phyloP scores from a whole-genome alignment of 2,888 invertebrate genomes.

The Zonitis immaculata region DNA sequence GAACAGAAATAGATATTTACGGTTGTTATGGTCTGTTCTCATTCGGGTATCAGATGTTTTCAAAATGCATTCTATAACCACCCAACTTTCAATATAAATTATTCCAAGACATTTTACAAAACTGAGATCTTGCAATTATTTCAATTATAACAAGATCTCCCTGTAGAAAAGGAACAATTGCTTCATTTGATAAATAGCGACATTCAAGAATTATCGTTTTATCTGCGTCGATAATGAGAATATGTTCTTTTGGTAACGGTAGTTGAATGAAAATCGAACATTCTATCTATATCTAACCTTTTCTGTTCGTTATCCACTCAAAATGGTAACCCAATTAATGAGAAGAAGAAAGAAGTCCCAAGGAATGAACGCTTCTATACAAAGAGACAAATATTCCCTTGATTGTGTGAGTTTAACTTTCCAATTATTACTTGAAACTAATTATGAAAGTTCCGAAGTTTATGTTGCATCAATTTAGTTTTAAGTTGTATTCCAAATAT shows the following conservation, averaged over 20 bases:
- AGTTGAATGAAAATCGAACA: conserved; percentile 4
- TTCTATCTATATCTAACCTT: not conserved
- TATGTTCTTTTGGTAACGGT: too few species aligned
- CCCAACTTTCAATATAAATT: not conserved
- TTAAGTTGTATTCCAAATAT: not conserved
- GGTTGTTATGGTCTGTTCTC: conserved; percentile 31
- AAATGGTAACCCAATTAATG: conserved; percentile 5
- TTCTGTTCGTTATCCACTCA: not conserved
- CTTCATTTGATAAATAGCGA: too few species aligned
- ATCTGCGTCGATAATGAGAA: too few species aligned
- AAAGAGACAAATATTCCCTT: conserved; percentile 7
- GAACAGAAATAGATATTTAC: conserved; percentile 25
- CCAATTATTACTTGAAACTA: conserved; percentile 8
- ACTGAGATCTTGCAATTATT: too few species aligned
- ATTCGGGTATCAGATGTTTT: conserved; percentile 36
- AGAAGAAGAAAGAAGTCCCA: conserved; percentile 6
- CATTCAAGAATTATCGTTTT: too few species aligned
- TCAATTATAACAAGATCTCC: too few species aligned
- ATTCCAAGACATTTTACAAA: not conserved
- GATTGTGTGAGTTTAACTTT: conserved; percentile 8
- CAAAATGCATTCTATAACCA: conserved; percentile 15
- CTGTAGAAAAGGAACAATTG: too few species aligned
- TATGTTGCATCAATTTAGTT: not conserved
- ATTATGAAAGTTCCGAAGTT: conserved; percentile 3
- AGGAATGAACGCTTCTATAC: not conserved